These are phyloP conservation scores for Allobates femoralis DNA, from an alignment of 2,797 vertebrate genomes.

Conservation along the genomic window DNA sequence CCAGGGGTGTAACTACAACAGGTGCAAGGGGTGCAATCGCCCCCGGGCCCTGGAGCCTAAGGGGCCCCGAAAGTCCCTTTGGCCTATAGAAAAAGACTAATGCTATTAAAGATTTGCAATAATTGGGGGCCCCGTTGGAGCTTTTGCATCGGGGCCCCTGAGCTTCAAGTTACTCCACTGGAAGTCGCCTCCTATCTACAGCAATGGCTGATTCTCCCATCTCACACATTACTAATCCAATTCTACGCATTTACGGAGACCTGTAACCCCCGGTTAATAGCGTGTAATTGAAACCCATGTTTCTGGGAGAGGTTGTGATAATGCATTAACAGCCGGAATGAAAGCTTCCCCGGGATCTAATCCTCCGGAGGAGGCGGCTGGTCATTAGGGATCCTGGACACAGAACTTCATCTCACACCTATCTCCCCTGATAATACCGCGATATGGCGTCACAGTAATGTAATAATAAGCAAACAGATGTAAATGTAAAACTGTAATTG, in stretches of 20 bases:
- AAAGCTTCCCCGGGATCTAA: slow-evolving; percentile 60
- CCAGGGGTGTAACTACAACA: too few species aligned
- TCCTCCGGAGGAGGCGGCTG: not conserved
- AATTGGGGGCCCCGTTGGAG: too few species aligned
- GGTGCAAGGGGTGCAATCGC: too few species aligned
- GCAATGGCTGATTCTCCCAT: not conserved
- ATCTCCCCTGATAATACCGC: not conserved
- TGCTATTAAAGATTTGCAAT: too few species aligned
- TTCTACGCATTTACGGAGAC: slow-evolving; percentile 41
- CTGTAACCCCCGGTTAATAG: slow-evolving; percentile 39
- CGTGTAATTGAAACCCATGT: slow-evolving; percentile 45
- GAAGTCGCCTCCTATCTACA: not conserved
- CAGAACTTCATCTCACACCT: slow-evolving; percentile 31
- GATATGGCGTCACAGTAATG: not conserved
- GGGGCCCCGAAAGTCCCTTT: too few species aligned
- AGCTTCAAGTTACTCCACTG: too few species aligned
- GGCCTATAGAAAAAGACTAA: too few species aligned
- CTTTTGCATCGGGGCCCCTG: too few species aligned
- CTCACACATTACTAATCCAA: slow-evolving; percentile 11
- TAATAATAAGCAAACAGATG: not conserved
- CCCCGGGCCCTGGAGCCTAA: too few species aligned
- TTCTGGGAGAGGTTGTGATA: slow-evolving; percentile 46
- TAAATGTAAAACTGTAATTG: not conserved
- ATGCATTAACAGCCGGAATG: slow-evolving; percentile 71
- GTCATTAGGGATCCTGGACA: not conserved